Conservation (phyloP, 2,113 vertebrate genomes). For the Coptodon bakossiorum region DNA sequence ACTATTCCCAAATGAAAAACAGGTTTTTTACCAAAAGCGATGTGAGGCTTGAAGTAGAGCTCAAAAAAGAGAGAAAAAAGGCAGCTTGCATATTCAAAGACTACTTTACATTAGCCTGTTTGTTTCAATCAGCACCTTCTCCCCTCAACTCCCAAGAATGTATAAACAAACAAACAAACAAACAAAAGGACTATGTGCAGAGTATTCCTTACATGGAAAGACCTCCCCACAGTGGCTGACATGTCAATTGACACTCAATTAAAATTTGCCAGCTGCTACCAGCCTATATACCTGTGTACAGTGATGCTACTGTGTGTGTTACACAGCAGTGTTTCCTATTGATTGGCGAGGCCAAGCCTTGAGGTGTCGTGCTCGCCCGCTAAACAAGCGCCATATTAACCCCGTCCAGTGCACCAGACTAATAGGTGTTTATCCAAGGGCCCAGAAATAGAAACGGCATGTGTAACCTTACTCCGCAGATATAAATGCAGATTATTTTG, state of each 20-base stretch:
- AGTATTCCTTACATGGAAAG: slow-evolving; percentile 38
- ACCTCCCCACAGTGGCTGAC: slow-evolving; percentile 17
- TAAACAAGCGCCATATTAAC: slow-evolving; percentile 65
- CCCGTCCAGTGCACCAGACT: slow-evolving; percentile 37
- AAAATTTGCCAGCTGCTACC: slow-evolving; percentile 38
- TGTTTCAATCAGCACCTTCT: slow-evolving; percentile 42
- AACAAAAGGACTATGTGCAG: slow-evolving; percentile 51
- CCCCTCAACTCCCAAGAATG: slow-evolving; percentile 12
- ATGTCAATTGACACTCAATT: slow-evolving; percentile 59
- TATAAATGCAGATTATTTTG: slow-evolving; percentile 68
- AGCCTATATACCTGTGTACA: slow-evolving; percentile 23
- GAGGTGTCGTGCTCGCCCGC: slow-evolving; percentile 49
- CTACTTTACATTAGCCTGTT: slow-evolving; percentile 30
- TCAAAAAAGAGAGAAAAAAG: not conserved
- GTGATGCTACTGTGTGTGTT: slow-evolving; percentile 42
- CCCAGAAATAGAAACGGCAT: slow-evolving; percentile 55
- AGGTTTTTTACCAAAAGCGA: not conserved
- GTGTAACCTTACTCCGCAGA: slow-evolving; percentile 53
- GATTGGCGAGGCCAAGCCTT: slow-evolving; percentile 51
- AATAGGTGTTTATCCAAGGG: slow-evolving; percentile 66
- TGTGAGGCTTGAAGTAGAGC: not conserved
- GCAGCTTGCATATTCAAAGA: not conserved
- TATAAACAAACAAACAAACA: slow-evolving; percentile 48
- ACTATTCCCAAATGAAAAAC: not conserved
- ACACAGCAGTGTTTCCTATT: slow-evolving; percentile 49